Evolutionary conservation across 2,113 vertebrate species (phyloP), one percentile per base, ranked within the genome.

Genomic region (Tragelaphus scriptus): DNA sequence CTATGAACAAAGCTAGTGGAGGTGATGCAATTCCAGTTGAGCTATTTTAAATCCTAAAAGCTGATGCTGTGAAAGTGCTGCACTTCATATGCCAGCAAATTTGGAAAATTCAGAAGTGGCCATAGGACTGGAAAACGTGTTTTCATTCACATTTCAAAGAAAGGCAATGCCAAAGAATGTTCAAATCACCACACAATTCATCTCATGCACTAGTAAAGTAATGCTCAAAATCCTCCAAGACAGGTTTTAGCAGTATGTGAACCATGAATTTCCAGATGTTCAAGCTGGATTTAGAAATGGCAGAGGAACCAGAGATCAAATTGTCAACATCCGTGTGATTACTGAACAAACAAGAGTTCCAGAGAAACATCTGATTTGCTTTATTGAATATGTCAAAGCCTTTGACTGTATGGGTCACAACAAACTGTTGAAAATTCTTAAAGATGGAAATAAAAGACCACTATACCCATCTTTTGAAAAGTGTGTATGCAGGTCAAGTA

Each of bases 281-380:
- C 68, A 71, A 40, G 19, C 19, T 40, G n/a, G 19, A 23, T 23
- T 71, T 23, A 71, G n/a, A 71, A 71, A 71, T 12, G 9, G n/a
- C 68, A 71, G n/a, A 71, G 19, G 19, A 71, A 71, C n/a, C 68
- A 71, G 19, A 71, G 68, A 36, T 71, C 19, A 40, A 40, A 23
- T 23, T 71, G 0, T 12, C 68, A 21, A 36, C 5, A 40, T 71
- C 19, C 0, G 0, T 1, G 5, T 5, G n/a, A 40, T 40, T 19
- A 40, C 8, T 11, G n/a, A 12, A 71, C n/a, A 71, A 71, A 11
- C 9, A 36, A 71, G 19, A 23, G n/a, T 6, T 71, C n/a, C n/a
- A 71, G n/a, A 40, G 19, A 36, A 71, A 40, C 1, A 40, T 40
- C 5, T 36, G 12, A 23, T 40, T 36, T 71, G 19, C 68, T 36